Base-by-base conservation (phyloP, 1,140 invertebrate genomes). In the Drosophila arawakana region DNA sequence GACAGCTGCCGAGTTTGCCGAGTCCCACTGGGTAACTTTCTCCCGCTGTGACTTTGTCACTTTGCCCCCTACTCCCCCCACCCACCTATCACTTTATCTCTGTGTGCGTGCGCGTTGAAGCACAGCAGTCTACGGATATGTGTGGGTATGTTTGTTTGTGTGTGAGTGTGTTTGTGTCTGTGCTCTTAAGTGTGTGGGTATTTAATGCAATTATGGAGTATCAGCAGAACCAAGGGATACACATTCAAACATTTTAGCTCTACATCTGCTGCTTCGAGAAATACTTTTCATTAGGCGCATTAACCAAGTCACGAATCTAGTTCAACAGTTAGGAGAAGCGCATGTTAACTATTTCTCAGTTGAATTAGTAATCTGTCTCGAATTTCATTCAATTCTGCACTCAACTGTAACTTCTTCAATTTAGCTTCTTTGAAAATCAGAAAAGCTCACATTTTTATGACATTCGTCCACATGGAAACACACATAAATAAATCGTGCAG, bases 151-250 rank as follows among this genome's bases (percentile, higher is more conserved):
- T 46, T 35, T 43, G 59, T 57, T 65, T 77, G 76, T 76, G 44
- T 59, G 37, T n/a, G n/a, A n/a, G n/a, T n/a, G n/a, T 39, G 34
- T 39, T 11, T 50, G 8, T 30, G 30, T 52, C 50, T 78, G 44
- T 43, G 63, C 80, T 30, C 25, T 30, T 30, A 30, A 30, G 61
- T 81, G 78, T 85, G 81, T 18, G 78, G 66, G 71, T 81, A 75
- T 75, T 81, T 86, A 86, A 86, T 88, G 83, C 83, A 86, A 86
- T 86, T 88, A 86, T 43, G 58, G 62, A 52, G 30, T 8, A 49
- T 44, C 47, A 54, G 43, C 18, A 68, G 44, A 43, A 58, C 15
- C 37, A 35, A 55, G 15, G 46, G 34, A 49, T 54, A 43, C 44
- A 58, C 50, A 13, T 15, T n/a, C 18, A 21, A 21, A 41, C 39